Conservation (phyloP, 2,797 vertebrate species). For the Macrochelys suwanniensis region DNA sequence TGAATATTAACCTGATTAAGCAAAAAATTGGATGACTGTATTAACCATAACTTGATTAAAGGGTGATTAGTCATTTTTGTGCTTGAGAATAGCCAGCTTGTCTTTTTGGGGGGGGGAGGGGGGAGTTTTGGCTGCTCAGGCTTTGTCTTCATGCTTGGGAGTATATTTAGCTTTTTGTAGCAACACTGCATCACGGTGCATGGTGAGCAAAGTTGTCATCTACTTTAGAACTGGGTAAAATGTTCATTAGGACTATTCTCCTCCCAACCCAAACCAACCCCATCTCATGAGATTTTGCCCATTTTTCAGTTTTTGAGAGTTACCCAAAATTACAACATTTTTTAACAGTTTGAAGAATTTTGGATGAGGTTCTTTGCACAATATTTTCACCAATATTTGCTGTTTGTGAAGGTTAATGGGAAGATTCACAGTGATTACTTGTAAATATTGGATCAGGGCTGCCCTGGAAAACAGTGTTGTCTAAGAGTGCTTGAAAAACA, state of each 20-base stretch:
- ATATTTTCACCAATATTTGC: neutral
- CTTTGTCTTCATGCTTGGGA: neutral
- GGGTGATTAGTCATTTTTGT: constrained; percentile 70
- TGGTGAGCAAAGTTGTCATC: neutral
- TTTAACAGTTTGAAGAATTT: neutral
- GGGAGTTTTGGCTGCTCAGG: neutral
- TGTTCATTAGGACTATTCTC: neutral
- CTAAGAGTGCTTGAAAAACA: neutral
- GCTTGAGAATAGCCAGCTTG: constrained; percentile 33
- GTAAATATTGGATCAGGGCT: neutral
- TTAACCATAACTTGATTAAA: constrained; percentile 72
- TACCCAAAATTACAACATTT: neutral
- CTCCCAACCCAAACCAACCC: neutral
- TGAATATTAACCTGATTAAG: constrained; percentile 78
- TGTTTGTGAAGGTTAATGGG: neutral
- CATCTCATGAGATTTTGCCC: neutral
- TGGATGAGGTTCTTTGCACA: neutral
- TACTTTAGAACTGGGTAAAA: neutral
- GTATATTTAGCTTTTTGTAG: neutral
- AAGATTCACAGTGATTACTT: neutral
- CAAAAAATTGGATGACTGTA: constrained; percentile 73
- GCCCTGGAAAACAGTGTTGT: neutral
- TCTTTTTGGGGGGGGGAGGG: neutral
- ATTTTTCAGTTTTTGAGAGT: neutral
- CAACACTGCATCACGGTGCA: neutral